Conservation (phyloP, 1,140 invertebrate genomes). For the Rhagoletis zephyria region DNA sequence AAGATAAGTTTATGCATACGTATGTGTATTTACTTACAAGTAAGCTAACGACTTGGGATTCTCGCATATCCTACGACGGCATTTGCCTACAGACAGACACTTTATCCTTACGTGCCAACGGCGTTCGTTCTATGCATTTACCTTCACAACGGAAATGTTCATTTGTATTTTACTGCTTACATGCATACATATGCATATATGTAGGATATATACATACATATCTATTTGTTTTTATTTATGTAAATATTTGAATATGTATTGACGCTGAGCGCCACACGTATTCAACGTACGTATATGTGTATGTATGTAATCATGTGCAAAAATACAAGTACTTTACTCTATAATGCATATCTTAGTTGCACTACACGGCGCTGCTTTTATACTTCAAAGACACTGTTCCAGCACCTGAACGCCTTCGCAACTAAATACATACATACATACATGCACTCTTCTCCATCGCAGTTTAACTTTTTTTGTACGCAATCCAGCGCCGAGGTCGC, state of each 20-base stretch:
- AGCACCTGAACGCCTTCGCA: conserved; percentile 44
- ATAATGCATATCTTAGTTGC: not conserved
- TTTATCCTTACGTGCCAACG: too few relatives aligned
- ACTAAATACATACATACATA: not conserved
- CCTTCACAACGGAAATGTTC: too few relatives aligned
- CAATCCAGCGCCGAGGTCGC: not conserved
- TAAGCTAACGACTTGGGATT: not conserved
- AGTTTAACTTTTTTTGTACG: not conserved
- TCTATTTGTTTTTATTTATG: not conserved
- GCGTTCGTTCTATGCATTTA: too few relatives aligned
- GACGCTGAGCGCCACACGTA: too few relatives aligned
- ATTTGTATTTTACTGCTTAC: not conserved
- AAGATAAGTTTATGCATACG: not conserved
- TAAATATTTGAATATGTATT: too few relatives aligned
- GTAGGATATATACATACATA: not conserved
- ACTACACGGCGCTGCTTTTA: not conserved
- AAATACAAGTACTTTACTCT: not conserved
- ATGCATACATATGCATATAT: not conserved
- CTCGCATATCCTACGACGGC: not conserved
- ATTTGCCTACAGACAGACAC: not conserved
- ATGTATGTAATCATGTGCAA: not conserved
- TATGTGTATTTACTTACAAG: not conserved
- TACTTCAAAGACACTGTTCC: conserved; percentile 39
- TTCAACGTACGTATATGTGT: too few relatives aligned
- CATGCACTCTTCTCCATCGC: not conserved